A percentile compares a stretch with the other conserved stretches of the same genome.
These are phyloP conservation scores for Phrynocephalus guinanensis DNA, from an alignment of 2,797 vertebrate genomes.

Conservation along the genomic window DNA sequence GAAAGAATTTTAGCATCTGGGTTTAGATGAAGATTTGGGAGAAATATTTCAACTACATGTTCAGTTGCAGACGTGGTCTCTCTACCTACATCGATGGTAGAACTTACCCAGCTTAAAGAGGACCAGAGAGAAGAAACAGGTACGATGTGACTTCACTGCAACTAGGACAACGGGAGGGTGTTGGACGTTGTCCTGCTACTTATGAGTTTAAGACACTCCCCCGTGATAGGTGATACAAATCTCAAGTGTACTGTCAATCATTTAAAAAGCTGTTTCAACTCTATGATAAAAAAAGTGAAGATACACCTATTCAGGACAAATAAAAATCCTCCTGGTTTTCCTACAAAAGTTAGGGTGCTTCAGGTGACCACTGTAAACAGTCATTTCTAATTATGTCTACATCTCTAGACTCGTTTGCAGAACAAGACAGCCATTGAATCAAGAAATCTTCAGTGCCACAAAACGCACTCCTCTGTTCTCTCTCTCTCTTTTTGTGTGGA, in stretches of 20 bases:
- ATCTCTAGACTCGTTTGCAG: conserved; percentile 11
- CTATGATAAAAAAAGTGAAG: conserved; percentile 69
- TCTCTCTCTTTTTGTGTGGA: fast-evolving
- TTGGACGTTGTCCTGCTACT: conserved; percentile 55
- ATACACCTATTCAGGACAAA: conserved; percentile 61
- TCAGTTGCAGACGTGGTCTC: not conserved
- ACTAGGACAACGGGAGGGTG: not conserved
- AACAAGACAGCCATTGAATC: not conserved
- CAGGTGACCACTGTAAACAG: conserved; percentile 55
- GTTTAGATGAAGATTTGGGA: conserved; percentile 27
- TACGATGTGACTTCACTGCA: conserved; percentile 34
- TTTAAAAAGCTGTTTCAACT: conserved; percentile 63
- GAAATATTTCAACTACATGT: conserved; percentile 42
- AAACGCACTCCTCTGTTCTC: not conserved
- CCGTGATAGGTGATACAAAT: conserved; percentile 31
- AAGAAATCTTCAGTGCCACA: conserved; percentile 19
- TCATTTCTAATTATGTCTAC: conserved; percentile 54
- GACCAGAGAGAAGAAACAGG: conserved; percentile 10
- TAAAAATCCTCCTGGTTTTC: conserved; percentile 39
- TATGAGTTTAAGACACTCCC: conserved; percentile 30
- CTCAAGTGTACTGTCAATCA: conserved; percentile 40
- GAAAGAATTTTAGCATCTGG: conserved; percentile 42
- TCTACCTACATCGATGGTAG: not conserved
- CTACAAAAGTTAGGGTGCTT: conserved; percentile 46
- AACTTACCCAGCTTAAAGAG: not conserved